Evolutionary conservation across 2,113 vertebrate species (phyloP).

Genomic region (Otus sunia): DNA sequence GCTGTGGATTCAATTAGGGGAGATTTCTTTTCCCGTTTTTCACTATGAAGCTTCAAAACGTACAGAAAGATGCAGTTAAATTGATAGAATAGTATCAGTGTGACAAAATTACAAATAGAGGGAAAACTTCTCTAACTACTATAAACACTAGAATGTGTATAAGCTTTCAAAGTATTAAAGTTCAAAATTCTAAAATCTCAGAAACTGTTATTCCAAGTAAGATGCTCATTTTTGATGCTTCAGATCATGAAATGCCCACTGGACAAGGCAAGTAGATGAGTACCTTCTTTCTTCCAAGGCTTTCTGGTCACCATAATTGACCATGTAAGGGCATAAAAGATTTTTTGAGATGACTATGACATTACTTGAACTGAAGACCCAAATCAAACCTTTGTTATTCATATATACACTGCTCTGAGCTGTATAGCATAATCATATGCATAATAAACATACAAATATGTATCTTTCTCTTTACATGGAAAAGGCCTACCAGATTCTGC

Average conservation of each 20-base stretch:
- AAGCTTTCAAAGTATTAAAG: not conserved
- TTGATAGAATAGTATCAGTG: not conserved
- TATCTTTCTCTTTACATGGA: not conserved
- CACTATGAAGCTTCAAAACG: conserved; percentile 85
- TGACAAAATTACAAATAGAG: not conserved
- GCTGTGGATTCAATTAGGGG: conserved; percentile 93
- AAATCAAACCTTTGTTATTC: not conserved
- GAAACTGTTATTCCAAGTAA: not conserved
- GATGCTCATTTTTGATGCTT: not conserved
- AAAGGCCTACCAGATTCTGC: conserved; percentile 88
- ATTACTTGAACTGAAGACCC: not conserved
- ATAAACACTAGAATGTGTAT: not conserved
- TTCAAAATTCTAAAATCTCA: not conserved
- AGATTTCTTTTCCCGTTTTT: conserved; percentile 96
- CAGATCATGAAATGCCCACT: not conserved
- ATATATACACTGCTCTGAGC: not conserved
- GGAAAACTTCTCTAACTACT: not conserved
- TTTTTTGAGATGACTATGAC: not conserved
- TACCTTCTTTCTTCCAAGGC: not conserved
- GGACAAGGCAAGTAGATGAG: not conserved
- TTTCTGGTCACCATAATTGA: not conserved
- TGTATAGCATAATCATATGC: not conserved
- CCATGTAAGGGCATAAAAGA: not conserved
- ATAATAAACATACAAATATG: not conserved
- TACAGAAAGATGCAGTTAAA: not conserved